phyloP scores from a whole-genome alignment of 1,140 invertebrate genomes.

The Drosophila bifasciata region DNA sequence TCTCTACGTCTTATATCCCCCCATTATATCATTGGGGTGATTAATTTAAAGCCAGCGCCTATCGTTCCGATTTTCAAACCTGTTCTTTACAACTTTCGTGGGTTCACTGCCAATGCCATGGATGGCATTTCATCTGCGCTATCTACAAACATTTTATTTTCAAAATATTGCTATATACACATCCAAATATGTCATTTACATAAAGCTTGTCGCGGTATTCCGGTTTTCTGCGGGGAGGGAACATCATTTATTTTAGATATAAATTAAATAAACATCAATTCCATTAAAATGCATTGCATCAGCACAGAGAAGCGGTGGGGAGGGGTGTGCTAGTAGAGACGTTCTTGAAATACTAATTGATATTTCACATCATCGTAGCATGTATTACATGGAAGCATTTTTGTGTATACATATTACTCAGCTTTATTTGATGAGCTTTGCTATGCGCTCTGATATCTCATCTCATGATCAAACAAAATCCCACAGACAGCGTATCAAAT shows the following conservation, averaged over 20 bases:
- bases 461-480: constrained; percentile 17
- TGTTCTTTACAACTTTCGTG: constrained; percentile 51
- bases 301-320: background rate
- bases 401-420: background rate
- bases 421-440: background rate
- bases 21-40: constrained; percentile 43
- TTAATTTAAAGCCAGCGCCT: constrained; percentile 54
- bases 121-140: constrained; percentile 17
- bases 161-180: constrained; percentile 11
- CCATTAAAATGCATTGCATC: constrained; percentile 57
- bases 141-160: constrained; percentile 38
- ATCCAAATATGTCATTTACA: constrained; percentile 32
- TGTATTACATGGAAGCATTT: constrained; percentile 7
- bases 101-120: constrained; percentile 31
- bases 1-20: constrained; percentile 6
- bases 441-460: background rate
- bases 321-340: no score
- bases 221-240: constrained; percentile 20
- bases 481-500: constrained; percentile 5
- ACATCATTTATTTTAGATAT: constrained; percentile 3
- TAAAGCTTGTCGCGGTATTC: constrained; percentile 26
- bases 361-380: constrained; percentile 9
- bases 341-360: constrained; percentile 23
- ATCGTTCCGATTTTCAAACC: constrained; percentile 47
- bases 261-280: constrained; percentile 1